These are phyloP conservation scores for Sitta europaea DNA, from an alignment of 2,113 vertebrate genomes.

Conservation along the genomic window DNA sequence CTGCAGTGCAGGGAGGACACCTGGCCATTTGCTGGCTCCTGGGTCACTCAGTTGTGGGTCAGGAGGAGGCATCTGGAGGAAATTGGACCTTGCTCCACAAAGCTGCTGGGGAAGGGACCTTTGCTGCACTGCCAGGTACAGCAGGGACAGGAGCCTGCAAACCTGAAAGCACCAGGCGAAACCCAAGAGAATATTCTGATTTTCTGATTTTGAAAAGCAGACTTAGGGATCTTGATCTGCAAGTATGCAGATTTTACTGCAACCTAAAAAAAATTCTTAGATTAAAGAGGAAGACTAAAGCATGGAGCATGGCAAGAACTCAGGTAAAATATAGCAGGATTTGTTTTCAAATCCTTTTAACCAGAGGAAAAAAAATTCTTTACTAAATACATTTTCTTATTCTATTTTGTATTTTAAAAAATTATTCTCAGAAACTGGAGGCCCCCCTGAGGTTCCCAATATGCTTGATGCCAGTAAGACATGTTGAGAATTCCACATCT, in stretches of 20 bases:
- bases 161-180: neutral
- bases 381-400: neutral
- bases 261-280: neutral
- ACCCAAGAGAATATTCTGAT: neutral
- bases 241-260: neutral
- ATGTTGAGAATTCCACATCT: neutral
- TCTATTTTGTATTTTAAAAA: neutral
- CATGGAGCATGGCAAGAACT: neutral
- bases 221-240: neutral
- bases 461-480: neutral
- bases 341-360: neutral
- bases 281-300: neutral
- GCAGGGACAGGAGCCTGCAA: neutral
- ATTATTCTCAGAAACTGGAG: neutral
- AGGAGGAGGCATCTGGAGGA: neutral
- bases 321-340: neutral
- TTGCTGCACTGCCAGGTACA: neutral
- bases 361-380: neutral
- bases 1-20: neutral
- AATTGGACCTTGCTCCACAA: rapidly evolving
- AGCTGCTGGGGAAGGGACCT: neutral
- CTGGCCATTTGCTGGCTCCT: neutral
- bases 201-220: neutral
- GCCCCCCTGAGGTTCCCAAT: neutral
- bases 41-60: neutral